phyloP scores from a whole-genome alignment of 2,797 vertebrate species.

The Spinus pinus region DNA sequence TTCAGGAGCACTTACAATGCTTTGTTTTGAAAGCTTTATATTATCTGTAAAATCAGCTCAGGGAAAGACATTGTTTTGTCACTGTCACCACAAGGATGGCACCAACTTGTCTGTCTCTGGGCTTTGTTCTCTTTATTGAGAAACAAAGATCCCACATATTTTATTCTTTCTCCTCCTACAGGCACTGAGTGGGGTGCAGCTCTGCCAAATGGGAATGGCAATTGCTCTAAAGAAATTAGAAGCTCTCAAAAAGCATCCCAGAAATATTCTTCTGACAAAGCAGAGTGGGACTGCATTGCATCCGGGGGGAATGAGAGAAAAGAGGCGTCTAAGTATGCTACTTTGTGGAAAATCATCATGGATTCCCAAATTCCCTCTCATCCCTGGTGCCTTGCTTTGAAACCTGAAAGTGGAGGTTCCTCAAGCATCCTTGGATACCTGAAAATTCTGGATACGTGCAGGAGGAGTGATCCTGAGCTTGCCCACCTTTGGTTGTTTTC shows the following conservation, averaged over 20 bases:
- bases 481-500: neutral
- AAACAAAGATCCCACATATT: fast-evolving
- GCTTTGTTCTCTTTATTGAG: neutral
- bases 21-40: conserved; percentile 13
- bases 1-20: neutral
- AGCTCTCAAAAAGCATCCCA: neutral
- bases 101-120: neutral
- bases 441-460: neutral
- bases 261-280: neutral
- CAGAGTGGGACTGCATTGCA: neutral
- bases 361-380: neutral
- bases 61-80: neutral
- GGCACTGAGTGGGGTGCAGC: neutral
- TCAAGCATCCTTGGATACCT: fast-evolving
- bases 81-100: neutral
- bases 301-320: too few species aligned
- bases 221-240: neutral
- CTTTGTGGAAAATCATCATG: too few species aligned
- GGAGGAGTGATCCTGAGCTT: neutral
- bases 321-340: too few species aligned
- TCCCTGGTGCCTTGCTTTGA: neutral
- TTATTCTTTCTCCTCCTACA: neutral
- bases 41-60: neutral
- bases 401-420: neutral
- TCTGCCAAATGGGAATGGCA: neutral